Conservation (phyloP, 2,888 invertebrate species). For the Caenorhabditis uteleia region DNA sequence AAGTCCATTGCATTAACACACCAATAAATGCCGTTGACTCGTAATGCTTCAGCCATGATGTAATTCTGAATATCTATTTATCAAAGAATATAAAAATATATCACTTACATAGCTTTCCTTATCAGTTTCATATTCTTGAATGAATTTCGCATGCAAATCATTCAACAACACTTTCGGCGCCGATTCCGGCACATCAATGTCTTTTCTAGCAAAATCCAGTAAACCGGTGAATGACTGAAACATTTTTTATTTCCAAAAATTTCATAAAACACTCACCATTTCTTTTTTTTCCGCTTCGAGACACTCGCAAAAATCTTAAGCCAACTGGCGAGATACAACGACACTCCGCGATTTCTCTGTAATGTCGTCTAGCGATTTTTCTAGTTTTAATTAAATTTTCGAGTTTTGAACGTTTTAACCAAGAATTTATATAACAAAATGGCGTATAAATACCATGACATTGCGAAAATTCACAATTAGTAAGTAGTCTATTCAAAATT, state of each 20-base stretch:
- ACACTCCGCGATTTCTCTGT: too few relatives aligned
- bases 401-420: too few relatives aligned
- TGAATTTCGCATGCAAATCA: slow-evolving; percentile 86
- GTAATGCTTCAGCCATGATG: slow-evolving; percentile 92
- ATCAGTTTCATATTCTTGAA: slow-evolving; percentile 85
- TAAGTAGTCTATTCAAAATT: too few relatives aligned
- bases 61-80: slow-evolving; percentile 76
- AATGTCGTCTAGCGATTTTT: too few relatives aligned
- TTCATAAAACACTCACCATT: background rate
- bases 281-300: too few relatives aligned
- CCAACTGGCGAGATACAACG: too few relatives aligned
- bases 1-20: slow-evolving; percentile 91
- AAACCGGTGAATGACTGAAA: slow-evolving; percentile 52
- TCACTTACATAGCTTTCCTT: slow-evolving; percentile 84
- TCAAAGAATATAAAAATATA: background rate
- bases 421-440: too few relatives aligned
- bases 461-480: too few relatives aligned
- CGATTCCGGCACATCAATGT: slow-evolving; percentile 76
- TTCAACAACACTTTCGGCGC: slow-evolving; percentile 76
- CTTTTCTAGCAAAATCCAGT: slow-evolving; percentile 74
- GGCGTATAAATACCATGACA: too few relatives aligned
- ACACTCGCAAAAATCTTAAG: too few relatives aligned
- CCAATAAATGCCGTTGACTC: slow-evolving; percentile 99
- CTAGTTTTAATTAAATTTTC: too few relatives aligned
- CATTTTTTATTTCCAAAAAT: background rate